phyloP scores from a whole-genome alignment of 2,113 vertebrate species.

The Vimba vimba region DNA sequence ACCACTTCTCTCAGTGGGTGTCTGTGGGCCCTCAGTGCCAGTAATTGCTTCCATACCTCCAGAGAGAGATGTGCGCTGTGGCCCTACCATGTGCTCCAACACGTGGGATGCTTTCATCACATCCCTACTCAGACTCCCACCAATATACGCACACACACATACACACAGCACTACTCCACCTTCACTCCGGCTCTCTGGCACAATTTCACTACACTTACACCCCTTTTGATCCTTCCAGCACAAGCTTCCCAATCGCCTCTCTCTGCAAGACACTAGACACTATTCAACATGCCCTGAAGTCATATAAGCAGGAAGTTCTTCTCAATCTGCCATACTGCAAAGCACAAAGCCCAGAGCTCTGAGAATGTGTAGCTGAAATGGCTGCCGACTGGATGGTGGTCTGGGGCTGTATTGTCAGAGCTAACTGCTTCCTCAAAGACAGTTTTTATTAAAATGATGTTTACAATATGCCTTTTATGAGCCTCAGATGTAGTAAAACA shows the following conservation, averaged over 20 bases:
- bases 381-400: neutral
- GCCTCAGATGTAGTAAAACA: conserved; percentile 21
- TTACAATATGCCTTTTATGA: conserved; percentile 40
- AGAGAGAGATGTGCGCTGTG: conserved; percentile 64
- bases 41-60: conserved; percentile 94
- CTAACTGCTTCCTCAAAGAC: conserved; percentile 28
- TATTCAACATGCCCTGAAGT: conserved; percentile 44
- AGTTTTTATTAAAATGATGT: conserved; percentile 41
- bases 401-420: conserved; percentile 32
- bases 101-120: conserved; percentile 70
- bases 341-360: conserved; percentile 36
- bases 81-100: conserved; percentile 67
- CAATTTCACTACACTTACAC: conserved; percentile 44
- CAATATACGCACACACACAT: conserved; percentile 67
- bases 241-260: conserved; percentile 28
- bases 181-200: neutral
- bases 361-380: conserved; percentile 14
- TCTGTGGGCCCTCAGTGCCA: conserved; percentile 83
- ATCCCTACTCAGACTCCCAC: conserved; percentile 64
- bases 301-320: conserved; percentile 43
- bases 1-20: conserved; percentile 79
- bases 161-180: conserved; percentile 50
- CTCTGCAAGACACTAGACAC: conserved; percentile 39
- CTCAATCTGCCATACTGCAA: conserved; percentile 30
- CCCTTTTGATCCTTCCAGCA: conserved; percentile 24